These are phyloP conservation scores for Eupithecia tripunctaria DNA, from an alignment of 2,888 invertebrate species.

Conservation along the genomic window DNA sequence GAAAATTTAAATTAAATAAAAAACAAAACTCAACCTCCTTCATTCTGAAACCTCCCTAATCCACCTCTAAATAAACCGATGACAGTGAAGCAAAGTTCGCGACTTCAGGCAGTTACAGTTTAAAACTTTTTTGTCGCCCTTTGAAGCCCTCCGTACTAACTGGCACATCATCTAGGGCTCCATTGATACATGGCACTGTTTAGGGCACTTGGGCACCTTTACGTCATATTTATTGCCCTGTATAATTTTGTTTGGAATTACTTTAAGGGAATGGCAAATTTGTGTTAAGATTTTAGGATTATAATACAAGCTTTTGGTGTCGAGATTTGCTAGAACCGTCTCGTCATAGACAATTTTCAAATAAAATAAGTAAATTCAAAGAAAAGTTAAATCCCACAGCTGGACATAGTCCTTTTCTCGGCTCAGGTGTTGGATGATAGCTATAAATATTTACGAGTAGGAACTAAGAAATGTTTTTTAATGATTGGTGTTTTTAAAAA, in stretches of 20 bases:
- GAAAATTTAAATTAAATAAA: not conserved
- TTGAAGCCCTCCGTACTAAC: slow-evolving; percentile 37
- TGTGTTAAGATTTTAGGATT: slow-evolving; percentile 5
- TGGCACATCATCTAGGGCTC: slow-evolving; percentile 6
- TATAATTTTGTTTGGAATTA: slow-evolving; percentile 45
- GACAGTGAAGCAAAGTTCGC: slow-evolving; percentile 64
- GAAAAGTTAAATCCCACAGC: too few species aligned
- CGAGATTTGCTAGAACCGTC: not conserved
- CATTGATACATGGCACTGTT: slow-evolving; percentile 73
- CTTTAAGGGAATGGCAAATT: slow-evolving; percentile 39
- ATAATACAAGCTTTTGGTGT: not conserved
- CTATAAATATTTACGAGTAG: too few species aligned
- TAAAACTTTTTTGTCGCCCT: slow-evolving; percentile 63
- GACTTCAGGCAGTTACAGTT: slow-evolving; percentile 57
- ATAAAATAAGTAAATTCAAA: too few species aligned
- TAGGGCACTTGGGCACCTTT: slow-evolving; percentile 59
- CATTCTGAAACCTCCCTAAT: slow-evolving; percentile 43
- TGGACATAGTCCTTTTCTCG: too few species aligned
- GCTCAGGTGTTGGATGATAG: too few species aligned
- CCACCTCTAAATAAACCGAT: slow-evolving; percentile 63
- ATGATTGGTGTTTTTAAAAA: too few species aligned
- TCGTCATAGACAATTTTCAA: too few species aligned
- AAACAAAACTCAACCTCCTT: not conserved
- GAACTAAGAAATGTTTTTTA: too few species aligned
- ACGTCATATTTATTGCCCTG: slow-evolving; percentile 42